Evolutionary conservation across 2,888 invertebrate genomes (phyloP), one percentile per base, ranked within the genome.

Genomic region (Digitonthophagus gazella): DNA sequence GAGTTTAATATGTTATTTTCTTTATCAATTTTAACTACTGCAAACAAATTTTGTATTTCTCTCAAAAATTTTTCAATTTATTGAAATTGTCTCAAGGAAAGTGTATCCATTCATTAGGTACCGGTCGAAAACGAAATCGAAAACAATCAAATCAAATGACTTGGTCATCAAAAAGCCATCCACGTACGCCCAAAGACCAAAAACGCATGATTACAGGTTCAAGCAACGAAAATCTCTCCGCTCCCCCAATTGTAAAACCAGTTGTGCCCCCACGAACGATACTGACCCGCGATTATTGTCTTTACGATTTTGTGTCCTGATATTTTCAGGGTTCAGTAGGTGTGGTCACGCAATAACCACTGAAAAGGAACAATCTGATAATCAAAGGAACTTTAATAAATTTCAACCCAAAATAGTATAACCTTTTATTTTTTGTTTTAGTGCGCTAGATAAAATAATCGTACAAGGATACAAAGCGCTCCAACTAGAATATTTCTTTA

Each of bases 401-500:
- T n/a, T n/a, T n/a, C n/a, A n/a, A n/a, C n/a, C n/a, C n/a, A n/a
- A n/a, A n/a, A n/a, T n/a, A n/a, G n/a, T n/a, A n/a, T n/a, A n/a
- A n/a, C n/a, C n/a, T n/a, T n/a, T 11, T 18, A 64, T 55, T 15
- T 11, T 67, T 20, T 70, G 11, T 85, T 86, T 63, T 84, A 95
- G 97, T 83, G 93, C 93, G 5, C 85, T 99, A 79, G 96, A 97
- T 76, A 98, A 98, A 86, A 99, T 99, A 75, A 97, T 99, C 77
- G 89, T 96, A 1, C 95, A 93, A 80, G 99, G 99, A 15, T 99
- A 98, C 86, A 97, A 96, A 82, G 93, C 97, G 0, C 86, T 99
- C 66, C 96, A 97, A 78, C 85, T 99, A 77, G 93, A 96, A 82
- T 99, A 99, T 82, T 99, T 99, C 88, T 99, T 99, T 85, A 99